Percentiles rank a stretch among this genome's conserved stretches.
Conservation (phyloP, 2,113 vertebrate genomes). For the Rousettus leschenaultii region DNA sequence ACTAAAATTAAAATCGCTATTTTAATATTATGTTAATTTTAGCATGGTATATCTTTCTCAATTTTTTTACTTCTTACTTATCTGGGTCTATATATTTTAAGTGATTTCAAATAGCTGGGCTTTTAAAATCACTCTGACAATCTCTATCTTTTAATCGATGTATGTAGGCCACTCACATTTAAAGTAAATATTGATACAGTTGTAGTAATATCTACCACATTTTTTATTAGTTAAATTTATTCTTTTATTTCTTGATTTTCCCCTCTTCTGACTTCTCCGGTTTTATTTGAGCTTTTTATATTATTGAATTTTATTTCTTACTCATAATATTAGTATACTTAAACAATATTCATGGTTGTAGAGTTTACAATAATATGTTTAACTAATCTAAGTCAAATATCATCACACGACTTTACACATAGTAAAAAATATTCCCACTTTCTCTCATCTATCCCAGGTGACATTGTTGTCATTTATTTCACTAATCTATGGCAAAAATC, state of each 20-base stretch:
- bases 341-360: not conserved
- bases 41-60: no score
- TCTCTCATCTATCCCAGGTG: no score
- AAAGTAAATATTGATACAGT: not conserved
- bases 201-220: not conserved
- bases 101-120: not conserved
- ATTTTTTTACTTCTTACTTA: not conserved
- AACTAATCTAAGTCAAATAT: not conserved
- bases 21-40: not conserved
- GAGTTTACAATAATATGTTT: not conserved
- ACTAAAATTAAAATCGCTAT: not conserved
- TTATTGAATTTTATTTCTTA: not conserved
- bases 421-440: not conserved
- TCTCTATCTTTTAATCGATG: not conserved
- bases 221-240: not conserved
- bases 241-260: not conserved
- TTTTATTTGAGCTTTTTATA: not conserved
- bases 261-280: not conserved
- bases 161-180: not conserved
- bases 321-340: not conserved
- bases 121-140: not conserved
- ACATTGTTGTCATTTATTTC: not conserved
- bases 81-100: not conserved
- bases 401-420: not conserved
- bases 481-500: not conserved